These are phyloP conservation scores for Pedetes capensis DNA, from an alignment of 2,113 vertebrate genomes.

Conservation along the genomic window DNA sequence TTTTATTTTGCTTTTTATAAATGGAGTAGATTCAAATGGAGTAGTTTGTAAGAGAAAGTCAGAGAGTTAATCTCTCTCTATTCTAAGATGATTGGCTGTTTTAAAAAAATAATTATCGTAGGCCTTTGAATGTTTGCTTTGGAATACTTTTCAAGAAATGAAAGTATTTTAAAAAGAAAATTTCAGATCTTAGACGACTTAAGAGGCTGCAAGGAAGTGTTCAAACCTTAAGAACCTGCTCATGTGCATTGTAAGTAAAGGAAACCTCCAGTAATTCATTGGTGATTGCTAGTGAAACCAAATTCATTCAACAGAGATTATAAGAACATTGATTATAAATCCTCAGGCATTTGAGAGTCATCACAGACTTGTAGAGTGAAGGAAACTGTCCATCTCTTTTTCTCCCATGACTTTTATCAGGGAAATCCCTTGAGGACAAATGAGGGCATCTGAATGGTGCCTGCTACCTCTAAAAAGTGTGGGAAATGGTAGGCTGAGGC, in stretches of 20 bases:
- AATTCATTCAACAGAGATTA: neutral
- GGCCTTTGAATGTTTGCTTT: neutral
- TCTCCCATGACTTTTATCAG: neutral
- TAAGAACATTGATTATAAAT: neutral
- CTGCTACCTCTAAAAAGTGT: neutral
- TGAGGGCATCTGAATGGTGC: neutral
- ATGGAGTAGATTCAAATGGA: neutral
- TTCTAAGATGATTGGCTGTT: constrained; percentile 16
- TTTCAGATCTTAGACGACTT: neutral
- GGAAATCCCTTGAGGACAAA: neutral
- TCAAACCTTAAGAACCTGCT: neutral
- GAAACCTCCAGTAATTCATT: neutral
- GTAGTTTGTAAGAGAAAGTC: neutral
- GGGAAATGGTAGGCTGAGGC: neutral
- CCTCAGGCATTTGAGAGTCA: neutral
- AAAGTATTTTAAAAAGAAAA: neutral
- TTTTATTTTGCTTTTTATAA: constrained; percentile 45
- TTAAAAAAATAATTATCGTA: neutral
- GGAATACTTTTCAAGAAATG: neutral
- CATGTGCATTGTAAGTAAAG: neutral
- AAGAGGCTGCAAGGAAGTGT: neutral
- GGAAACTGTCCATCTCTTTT: neutral
- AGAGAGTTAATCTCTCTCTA: neutral
- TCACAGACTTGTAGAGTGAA: neutral
- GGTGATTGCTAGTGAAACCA: neutral